Base-by-base conservation (phyloP, 2,888 invertebrate genomes). In the Operophtera brumata region DNA sequence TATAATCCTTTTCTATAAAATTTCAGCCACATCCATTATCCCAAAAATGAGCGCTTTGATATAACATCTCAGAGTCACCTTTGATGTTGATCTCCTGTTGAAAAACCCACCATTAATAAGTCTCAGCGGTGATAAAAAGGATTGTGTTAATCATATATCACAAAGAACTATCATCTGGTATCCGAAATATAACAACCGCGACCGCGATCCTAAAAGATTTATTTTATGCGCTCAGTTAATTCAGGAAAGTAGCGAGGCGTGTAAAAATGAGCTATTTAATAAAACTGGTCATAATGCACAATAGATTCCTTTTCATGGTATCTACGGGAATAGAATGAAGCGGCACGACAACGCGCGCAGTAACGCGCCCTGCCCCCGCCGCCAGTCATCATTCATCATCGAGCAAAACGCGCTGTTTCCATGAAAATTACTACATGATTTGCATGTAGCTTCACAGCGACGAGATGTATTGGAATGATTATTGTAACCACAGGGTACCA, bases 61-160 rank as follows among this genome's bases (percentile, higher is more conserved):
- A 49, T 62, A 48, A 57, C 57, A 54, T 48, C 58, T 52, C 49
- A 46, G 50, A 62, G 32, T 57, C 47, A 61, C 55, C 80, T 82
- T 82, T 82, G 80, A 82, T 75, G 76, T 76, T 77, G 75, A 80
- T 76, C 71, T 65, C 49, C 64, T 66, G 79, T 68, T 81, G 80
- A 82, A 79, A 80, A 78, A 78, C 65, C 67, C 64, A 59, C 70
- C 77, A 80, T 80, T 80, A 78, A 78, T 77, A 79, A 80, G 71
- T 77, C 75, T 64, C 70, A 71, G 62, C 59, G 58, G 71, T 66
- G 71, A 79, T 82, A 81, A 82, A 78, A 75, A 76, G 77, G 73
- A 80, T 77, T 75, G 67, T 70, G 73, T 75, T 73, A 75, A 73
- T 77, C 73, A 75, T 83, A 80, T 77, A 75, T 81, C 74, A 81